These are phyloP conservation scores for Ephialtes manifestator DNA, from an alignment of 2,888 invertebrate species.

Conservation along the genomic window DNA sequence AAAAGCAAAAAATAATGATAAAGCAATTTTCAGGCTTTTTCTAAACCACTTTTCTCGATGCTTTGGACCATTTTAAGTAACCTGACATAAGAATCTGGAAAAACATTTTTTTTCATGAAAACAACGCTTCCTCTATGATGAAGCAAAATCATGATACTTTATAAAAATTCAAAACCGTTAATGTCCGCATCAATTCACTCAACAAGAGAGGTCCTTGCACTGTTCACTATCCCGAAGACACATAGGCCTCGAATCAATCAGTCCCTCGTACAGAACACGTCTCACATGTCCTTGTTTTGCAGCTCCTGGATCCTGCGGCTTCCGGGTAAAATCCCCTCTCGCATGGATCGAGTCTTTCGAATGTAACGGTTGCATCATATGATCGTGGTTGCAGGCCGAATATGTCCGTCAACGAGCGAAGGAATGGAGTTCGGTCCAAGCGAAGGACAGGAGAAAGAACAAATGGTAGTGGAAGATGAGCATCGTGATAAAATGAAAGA, in stretches of 20 bases:
- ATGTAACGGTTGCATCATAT: slow-evolving; percentile 54
- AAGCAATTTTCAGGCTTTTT: too few relatives aligned
- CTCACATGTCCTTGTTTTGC: slow-evolving; percentile 6
- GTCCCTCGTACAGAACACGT: background rate
- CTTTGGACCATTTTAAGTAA: too few relatives aligned
- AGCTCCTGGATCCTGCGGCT: slow-evolving; percentile 13
- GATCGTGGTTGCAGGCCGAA: slow-evolving; percentile 31
- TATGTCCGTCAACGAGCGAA: slow-evolving; percentile 35
- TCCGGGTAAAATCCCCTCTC: slow-evolving; percentile 2
- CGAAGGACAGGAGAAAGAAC: background rate
- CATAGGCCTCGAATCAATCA: background rate
- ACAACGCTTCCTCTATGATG: too few relatives aligned
- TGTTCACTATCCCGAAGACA: too few relatives aligned
- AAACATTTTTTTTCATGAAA: too few relatives aligned
- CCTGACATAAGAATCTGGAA: too few relatives aligned
- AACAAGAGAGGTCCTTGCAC: background rate
- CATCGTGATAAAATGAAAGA: slow-evolving; percentile 15
- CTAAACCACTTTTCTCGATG: too few relatives aligned
- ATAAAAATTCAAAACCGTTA: too few relatives aligned
- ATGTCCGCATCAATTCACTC: background rate
- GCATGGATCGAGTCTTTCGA: background rate
- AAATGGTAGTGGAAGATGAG: slow-evolving; percentile 10
- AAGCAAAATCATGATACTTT: too few relatives aligned
- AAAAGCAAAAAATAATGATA: too few relatives aligned
- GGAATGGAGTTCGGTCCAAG: background rate